phyloP scores from a whole-genome alignment of 2,113 vertebrate genomes.

The Aegithalos caudatus region DNA sequence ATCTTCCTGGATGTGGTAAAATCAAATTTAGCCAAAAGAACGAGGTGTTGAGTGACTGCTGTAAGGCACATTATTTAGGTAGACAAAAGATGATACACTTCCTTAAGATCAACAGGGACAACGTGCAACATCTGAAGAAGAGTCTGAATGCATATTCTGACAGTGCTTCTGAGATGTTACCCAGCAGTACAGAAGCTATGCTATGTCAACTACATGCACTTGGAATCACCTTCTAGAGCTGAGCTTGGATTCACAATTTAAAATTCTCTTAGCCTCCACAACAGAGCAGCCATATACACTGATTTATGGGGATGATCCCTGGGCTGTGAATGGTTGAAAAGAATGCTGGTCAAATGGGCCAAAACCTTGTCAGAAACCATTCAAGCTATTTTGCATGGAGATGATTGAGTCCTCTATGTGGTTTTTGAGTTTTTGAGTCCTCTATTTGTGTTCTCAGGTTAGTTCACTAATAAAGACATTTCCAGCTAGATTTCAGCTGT shows the following conservation, averaged over 20 bases:
- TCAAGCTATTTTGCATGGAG: neutral
- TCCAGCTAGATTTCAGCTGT: neutral
- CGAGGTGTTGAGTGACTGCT: neutral
- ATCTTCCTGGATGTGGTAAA: neutral
- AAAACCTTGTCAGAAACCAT: neutral
- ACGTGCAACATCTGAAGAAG: neutral
- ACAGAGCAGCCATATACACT: neutral
- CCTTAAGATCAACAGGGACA: neutral
- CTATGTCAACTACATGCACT: neutral
- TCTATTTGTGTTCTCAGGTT: neutral
- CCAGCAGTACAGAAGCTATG: neutral
- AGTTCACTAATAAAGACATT: neutral
- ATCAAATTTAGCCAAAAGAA: neutral
- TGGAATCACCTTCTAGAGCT: neutral
- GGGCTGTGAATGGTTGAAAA: neutral
- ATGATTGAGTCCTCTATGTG: neutral
- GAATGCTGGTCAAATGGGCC: neutral
- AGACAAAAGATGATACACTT: neutral
- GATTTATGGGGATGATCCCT: neutral
- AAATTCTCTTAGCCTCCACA: neutral
- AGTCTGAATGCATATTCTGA: neutral
- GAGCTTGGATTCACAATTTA: neutral
- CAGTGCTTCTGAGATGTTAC: neutral
- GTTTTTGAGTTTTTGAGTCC: too few species aligned
- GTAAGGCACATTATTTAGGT: neutral